phyloP scores from a whole-genome alignment of 1,140 invertebrate species.

The Nebria ingens region DNA sequence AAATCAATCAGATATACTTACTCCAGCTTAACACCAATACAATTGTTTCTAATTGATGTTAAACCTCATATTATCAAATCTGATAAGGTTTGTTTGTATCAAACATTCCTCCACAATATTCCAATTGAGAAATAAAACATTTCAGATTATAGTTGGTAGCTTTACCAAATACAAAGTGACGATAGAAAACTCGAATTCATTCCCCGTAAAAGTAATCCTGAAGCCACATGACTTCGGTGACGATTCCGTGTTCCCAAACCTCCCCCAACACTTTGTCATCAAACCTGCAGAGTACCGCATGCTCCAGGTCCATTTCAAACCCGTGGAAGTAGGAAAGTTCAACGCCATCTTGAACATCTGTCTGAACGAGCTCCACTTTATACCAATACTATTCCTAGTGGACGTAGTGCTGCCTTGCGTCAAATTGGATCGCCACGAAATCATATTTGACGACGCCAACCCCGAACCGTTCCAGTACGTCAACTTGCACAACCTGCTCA shows the following conservation, averaged over 20 bases:
- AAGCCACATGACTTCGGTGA: neutral
- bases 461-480: slow-evolving; percentile 13
- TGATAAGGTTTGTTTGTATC: too few species aligned
- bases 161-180: neutral
- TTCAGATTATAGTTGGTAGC: too few species aligned
- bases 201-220: neutral
- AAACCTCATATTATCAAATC: too few species aligned
- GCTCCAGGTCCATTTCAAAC: slow-evolving; percentile 16
- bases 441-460: slow-evolving; percentile 8
- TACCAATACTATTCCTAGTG: neutral
- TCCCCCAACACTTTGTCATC: neutral
- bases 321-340: neutral
- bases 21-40: slow-evolving; percentile 24
- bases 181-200: neutral
- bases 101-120: too few species aligned
- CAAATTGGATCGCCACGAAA: slow-evolving; percentile 11
- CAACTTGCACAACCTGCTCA: slow-evolving; percentile 14
- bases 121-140: too few species aligned
- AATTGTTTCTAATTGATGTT: slow-evolving; percentile 29
- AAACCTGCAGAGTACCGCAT: too few species aligned
- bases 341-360: neutral
- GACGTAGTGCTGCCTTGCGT: neutral
- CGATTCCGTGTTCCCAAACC: neutral
- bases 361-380: neutral
- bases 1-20: neutral